Base-by-base conservation (phyloP, 2,888 invertebrate species). In the Mythimna loreyi region DNA sequence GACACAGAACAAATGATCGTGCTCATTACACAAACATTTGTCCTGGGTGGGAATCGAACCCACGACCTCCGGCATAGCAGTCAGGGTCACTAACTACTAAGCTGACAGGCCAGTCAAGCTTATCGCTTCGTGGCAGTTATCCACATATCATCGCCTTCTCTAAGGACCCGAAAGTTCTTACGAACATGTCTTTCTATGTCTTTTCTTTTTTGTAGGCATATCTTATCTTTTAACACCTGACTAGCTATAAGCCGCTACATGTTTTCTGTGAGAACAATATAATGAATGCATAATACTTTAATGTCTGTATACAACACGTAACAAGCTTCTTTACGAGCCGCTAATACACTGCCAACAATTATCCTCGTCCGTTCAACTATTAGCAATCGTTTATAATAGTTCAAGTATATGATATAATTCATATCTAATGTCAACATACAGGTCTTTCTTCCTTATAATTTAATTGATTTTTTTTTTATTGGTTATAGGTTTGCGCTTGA, bases 341-440 rank as follows among this genome's bases (percentile, higher is more conserved):
- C 9, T 73, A 64, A 73, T 72, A 33, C 9, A 57, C 58, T 25
- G 49, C 30, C 16, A 60, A 75, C 52, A 45, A 40, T 64, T 36
- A 56, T 78, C 56, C 60, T 61, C 40, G 19, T 73, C 21, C 11
- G n/a, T 50, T 16, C n/a, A 16, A 30, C 28, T 40, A 61, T 43
- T 57, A 65, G 16, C 45, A 33, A 19, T 43, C 33, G 28, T 64
- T 58, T 58, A 45, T 73, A 70, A 55, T 33, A 21, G n/a, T 49
- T 30, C 8, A 13, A 45, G 23, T 70, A 63, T 76, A 70, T 40
- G 33, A 45, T 63, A 70, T 40, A 40, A 45, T 63, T 40, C 13
- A 19, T 40, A 40, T 40, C 16, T 45, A 30, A 59, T n/a, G n/a
- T 25, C 49, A 69, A 36, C 43, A 19, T 11, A n/a, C 45, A 11